phyloP scores from a whole-genome alignment of 2,888 invertebrate species.

The Augiades crinisus region DNA sequence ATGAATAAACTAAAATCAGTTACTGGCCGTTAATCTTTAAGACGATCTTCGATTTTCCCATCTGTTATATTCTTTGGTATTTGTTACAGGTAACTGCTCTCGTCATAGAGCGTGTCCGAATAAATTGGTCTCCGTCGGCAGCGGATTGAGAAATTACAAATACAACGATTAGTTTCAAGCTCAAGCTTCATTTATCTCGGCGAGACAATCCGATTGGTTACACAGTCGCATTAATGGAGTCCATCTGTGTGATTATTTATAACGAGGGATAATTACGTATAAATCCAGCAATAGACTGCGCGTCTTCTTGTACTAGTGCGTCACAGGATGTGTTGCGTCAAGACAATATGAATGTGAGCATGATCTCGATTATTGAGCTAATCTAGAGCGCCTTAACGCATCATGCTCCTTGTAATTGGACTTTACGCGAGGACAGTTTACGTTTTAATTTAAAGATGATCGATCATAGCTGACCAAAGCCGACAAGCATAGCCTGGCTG shows the following conservation, averaged over 20 bases:
- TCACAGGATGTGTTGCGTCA: constrained; percentile 44
- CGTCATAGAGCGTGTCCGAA: constrained; percentile 50
- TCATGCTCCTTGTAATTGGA: not conserved
- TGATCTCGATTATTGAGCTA: not conserved
- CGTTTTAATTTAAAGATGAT: too few species aligned
- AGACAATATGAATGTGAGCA: not conserved
- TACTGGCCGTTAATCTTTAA: too few species aligned
- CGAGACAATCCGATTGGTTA: constrained; percentile 56
- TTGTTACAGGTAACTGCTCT: constrained; percentile 41
- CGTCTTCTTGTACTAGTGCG: constrained; percentile 41
- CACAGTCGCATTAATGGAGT: constrained; percentile 39
- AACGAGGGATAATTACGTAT: constrained; percentile 42
- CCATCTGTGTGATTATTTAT: constrained; percentile 46
- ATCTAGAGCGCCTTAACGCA: not conserved
- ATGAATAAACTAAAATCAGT: too few species aligned
- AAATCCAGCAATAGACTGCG: constrained; percentile 39
- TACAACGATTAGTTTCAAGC: constrained; percentile 61
- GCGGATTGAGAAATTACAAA: constrained; percentile 64
- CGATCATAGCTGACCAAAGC: too few species aligned
- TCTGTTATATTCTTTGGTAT: constrained; percentile 9
- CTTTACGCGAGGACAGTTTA: not conserved
- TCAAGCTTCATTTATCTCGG: constrained; percentile 63
- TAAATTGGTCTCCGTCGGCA: constrained; percentile 56
- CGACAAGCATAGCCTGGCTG: too few species aligned
- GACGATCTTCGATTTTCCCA: too few species aligned